Base-by-base conservation (phyloP, 2,797 vertebrate species). In the Lemur catta region DNA sequence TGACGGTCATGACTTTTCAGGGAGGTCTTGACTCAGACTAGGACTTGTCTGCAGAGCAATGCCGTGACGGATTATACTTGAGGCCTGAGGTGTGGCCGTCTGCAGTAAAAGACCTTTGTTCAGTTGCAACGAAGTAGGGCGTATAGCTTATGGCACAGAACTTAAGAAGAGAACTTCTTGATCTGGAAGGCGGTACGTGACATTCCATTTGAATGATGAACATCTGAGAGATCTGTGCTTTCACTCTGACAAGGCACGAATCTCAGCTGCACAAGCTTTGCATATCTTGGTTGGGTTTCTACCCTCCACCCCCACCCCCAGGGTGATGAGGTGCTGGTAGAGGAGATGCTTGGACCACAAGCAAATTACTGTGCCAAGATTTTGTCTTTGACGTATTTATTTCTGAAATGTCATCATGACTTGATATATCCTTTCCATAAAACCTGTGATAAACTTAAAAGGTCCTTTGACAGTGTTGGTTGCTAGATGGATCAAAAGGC, bases 141-240 rank as follows among this genome's bases (percentile, higher is more conserved):
- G 8, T n/a, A n/a, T 8, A 41, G 59, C 38, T 59, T 18, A 17
- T 2, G 59, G 41, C 13, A 8, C 35, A 35, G 78, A 41, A 24
- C 12, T 0, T 17, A 5, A 5, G 11, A 38, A 22, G 30, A 75
- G 26, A 61, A 33, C 11, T 15, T 72, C 9, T 72, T 10, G 35
- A 65, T 52, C 33, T 28, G 18, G 55, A 14, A 14, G 20, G 15
- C 3, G 11, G 1, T 22, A 17, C 0, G 0, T 6, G n/a, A 46
- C 15, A 1, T 52, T 61, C 28, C 67, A 1, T 0, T 12, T 22
- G 61, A 52, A 28, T 7, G 35, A 46, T 22, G 52, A 35, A 10
- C 14, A 0, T 1, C 1, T 3, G 33, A n/a, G 38, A 28, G 4
- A 28, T 59, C n/a, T 2, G 6, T 4, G 12, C 41, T 18, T 33